Base-by-base conservation (phyloP, 2,113 vertebrate genomes). In the Sclerurus mexicanus region DNA sequence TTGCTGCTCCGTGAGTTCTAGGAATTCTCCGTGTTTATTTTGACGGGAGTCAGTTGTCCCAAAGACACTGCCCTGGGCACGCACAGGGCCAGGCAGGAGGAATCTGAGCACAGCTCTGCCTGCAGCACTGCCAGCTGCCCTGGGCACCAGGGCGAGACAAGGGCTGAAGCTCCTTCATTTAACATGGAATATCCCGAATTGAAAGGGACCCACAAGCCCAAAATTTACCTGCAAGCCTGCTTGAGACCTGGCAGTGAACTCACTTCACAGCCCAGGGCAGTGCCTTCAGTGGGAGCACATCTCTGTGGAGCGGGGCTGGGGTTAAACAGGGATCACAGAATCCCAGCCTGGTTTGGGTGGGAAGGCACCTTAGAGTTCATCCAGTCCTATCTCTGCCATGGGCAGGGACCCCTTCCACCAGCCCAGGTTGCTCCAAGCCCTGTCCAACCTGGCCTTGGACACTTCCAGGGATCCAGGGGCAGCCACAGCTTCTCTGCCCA, bases 121-220 rank as follows among this genome's bases (percentile, higher is more conserved):
- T 30, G 59, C 10, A 7, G 50, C 69, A 4, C 28, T 25, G 27
- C n/a, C 76, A 56, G 31, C 67, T 69, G 71, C 39, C 5, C 0
- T 3, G 10, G 10, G 49, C 1, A 0, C 42, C 56, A 2, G 33
- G 6, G 9, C 4, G 39, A 59, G 52, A 27, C 10, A 3, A 4
- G 1, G 28, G 24, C 35, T 31, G 49, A 1, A 49, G 19, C 24
- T 64, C 22, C 67, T 72, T 40, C 24, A 16, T 42, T 37, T 11
- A 13, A 23, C 14, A 10, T 1, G 4, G 37, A 44, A 37, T 42
- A 7, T 15, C 42, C 67, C 10, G 50, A 7, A 12, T 1, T 10
- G 31, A 44, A 58, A 27, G 30, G 31, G 25, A 31, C 40, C 22
- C 42, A 25, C 58, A 8, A 18, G 25, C 21, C 22, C 5, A 33